phyloP scores from a whole-genome alignment of 2,888 invertebrate genomes.

The Camponotus fellah region DNA sequence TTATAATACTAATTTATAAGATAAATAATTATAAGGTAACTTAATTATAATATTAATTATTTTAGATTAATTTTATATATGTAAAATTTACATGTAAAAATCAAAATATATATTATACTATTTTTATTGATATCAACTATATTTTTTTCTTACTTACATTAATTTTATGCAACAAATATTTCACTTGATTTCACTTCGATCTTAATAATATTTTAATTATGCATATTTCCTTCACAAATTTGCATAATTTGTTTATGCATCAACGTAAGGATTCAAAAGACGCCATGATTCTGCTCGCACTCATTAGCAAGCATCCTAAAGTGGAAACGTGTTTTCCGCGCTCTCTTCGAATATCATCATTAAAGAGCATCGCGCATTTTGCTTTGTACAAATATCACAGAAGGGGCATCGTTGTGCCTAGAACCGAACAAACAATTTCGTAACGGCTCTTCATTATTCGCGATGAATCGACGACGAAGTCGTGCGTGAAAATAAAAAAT shows the following conservation, averaged over 20 bases:
- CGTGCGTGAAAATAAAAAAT: slow-evolving; percentile 66
- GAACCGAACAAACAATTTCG: neutral
- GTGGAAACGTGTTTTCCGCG: slow-evolving; percentile 45
- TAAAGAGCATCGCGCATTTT: slow-evolving; percentile 37
- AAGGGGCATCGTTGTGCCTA: neutral
- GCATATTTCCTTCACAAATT: slow-evolving; percentile 53
- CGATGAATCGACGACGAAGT: slow-evolving; percentile 34
- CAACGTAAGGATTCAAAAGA: slow-evolving; percentile 53
- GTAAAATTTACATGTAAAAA: neutral
- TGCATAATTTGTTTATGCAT: slow-evolving; percentile 67
- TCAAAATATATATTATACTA: neutral
- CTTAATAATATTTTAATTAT: slow-evolving; percentile 26
- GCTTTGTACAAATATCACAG: slow-evolving; percentile 15
- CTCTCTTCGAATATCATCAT: slow-evolving; percentile 55
- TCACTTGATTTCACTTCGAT: neutral
- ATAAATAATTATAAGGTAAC: too few species aligned
- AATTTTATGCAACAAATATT: neutral
- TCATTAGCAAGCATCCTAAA: slow-evolving; percentile 69
- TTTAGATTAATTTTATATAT: neutral
- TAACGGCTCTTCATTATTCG: slow-evolving; percentile 54
- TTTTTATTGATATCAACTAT: neutral
- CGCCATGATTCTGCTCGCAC: slow-evolving; percentile 56
- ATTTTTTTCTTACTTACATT: neutral
- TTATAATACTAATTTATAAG: neutral
- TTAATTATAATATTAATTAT: neutral